A percentile compares a stretch with the other conserved stretches of the same genome.
Evolutionary conservation across 2,888 invertebrate genomes (phyloP).

Genomic region (Coelinius sp.): DNA sequence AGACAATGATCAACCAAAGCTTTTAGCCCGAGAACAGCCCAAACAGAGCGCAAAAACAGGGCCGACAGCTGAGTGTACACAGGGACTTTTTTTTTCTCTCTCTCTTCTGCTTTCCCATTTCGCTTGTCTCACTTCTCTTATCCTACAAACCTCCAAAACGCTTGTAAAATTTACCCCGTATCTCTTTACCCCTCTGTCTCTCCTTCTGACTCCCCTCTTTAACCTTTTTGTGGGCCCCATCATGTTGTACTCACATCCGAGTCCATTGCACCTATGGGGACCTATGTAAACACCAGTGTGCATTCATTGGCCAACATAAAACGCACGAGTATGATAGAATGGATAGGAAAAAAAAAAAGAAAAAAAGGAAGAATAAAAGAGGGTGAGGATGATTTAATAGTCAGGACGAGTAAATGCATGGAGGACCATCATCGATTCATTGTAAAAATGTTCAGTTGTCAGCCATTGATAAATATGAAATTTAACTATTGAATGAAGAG

Average conservation of each 20-base stretch:
- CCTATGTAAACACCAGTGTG: slow-evolving; percentile 62
- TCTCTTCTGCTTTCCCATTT: too few species aligned
- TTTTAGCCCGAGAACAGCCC: slow-evolving; percentile 26
- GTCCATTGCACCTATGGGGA: slow-evolving; percentile 57
- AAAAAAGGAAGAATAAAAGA: slow-evolving; percentile 1
- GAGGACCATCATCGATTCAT: slow-evolving; percentile 46
- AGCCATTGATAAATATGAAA: neutral
- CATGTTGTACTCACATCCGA: slow-evolving; percentile 32
- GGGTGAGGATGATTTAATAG: slow-evolving; percentile 56
- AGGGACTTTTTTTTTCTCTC: slow-evolving; percentile 52
- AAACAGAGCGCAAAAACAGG: slow-evolving; percentile 59
- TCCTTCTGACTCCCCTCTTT: slow-evolving; percentile 45
- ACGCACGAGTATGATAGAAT: slow-evolving; percentile 8
- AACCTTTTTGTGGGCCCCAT: slow-evolving; percentile 39
- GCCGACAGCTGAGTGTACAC: slow-evolving; percentile 69
- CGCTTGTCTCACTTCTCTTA: slow-evolving; percentile 41
- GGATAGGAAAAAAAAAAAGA: neutral
- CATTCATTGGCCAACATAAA: slow-evolving; percentile 61
- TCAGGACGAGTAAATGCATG: slow-evolving; percentile 39
- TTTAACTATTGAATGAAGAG: too few species aligned
- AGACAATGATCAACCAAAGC: slow-evolving; percentile 31
- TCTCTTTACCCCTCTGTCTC: slow-evolving; percentile 50
- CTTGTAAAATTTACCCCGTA: neutral
- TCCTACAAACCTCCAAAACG: slow-evolving; percentile 31
- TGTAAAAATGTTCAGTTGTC: slow-evolving; percentile 12